Evolutionary conservation across 1,140 invertebrate genomes (phyloP).

Genomic region (Leptonema lineaticorne): DNA sequence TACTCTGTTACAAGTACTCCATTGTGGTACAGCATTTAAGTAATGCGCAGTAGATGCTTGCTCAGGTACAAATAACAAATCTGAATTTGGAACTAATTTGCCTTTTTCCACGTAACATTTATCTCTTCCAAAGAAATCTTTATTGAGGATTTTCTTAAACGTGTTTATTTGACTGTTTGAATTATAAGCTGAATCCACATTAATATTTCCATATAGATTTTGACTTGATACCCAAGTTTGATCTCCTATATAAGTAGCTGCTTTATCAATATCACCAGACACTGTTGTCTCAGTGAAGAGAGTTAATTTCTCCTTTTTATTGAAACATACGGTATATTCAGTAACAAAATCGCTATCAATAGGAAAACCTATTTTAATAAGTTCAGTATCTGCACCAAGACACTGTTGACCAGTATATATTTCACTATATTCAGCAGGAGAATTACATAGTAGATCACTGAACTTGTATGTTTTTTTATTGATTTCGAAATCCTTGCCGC

Average conservation of each 20-base stretch:
- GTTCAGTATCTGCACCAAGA: slow-evolving; percentile 34
- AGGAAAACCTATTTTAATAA: slow-evolving; percentile 44
- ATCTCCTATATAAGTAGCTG: slow-evolving; percentile 22
- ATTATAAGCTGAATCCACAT: slow-evolving; percentile 45
- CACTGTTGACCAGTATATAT: slow-evolving; percentile 37
- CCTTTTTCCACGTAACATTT: slow-evolving; percentile 46
- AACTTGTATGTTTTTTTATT: slow-evolving; percentile 40
- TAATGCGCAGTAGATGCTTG: slow-evolving; percentile 44
- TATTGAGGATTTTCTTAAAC: slow-evolving; percentile 39
- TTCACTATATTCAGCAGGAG: slow-evolving; percentile 35
- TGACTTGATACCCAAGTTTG: slow-evolving; percentile 11
- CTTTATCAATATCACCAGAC: slow-evolving; percentile 34
- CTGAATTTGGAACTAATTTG: slow-evolving; percentile 46
- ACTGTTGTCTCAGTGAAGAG: slow-evolving; percentile 44
- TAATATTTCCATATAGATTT: slow-evolving; percentile 27
- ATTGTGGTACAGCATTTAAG: slow-evolving; percentile 49
- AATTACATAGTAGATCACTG: slow-evolving; percentile 44
- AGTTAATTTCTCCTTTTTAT: slow-evolving; percentile 42
- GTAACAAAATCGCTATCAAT: slow-evolving; percentile 39
- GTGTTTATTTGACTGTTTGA: slow-evolving; percentile 43
- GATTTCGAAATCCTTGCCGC: slow-evolving; percentile 42
- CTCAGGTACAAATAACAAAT: slow-evolving; percentile 45
- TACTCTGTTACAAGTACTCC: slow-evolving; percentile 46
- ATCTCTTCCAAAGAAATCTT: slow-evolving; percentile 35
- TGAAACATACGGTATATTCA: slow-evolving; percentile 47